phyloP scores from a whole-genome alignment of 2,113 vertebrate species.

The Beaufortia kweichowensis region DNA sequence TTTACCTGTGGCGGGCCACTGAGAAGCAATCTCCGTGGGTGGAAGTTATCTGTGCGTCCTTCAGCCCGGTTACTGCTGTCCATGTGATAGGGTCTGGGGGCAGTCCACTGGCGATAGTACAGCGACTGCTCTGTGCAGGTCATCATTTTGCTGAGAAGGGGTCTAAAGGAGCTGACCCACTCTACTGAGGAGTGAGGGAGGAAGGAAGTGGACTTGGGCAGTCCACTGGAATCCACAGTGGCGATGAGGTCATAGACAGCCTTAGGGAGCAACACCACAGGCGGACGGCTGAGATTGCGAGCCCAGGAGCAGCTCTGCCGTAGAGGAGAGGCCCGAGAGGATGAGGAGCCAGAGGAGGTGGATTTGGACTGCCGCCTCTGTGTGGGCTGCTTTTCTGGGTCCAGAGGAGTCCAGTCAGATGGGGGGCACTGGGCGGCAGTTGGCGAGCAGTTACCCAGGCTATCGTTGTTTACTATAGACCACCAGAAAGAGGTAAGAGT shows the following conservation, averaged over 20 bases:
- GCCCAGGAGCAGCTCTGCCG: conserved; percentile 82
- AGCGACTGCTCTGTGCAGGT: conserved; percentile 96
- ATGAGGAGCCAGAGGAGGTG: conserved; percentile 72
- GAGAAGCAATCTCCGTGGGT: conserved; percentile 91
- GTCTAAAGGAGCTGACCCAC: conserved; percentile 95
- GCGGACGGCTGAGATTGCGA: conserved; percentile 82
- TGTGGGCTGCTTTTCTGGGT: conserved; percentile 36
- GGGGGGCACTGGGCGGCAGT: conserved; percentile 41
- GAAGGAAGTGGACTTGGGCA: conserved; percentile 91
- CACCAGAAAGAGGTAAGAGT: conserved; percentile 9
- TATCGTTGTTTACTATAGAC: conserved; percentile 47
- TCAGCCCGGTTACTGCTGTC: conserved; percentile 88
- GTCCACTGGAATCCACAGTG: conserved; percentile 84
- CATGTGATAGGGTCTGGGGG: conserved; percentile 89
- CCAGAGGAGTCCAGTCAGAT: conserved; percentile 57
- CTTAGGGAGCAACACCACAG: conserved; percentile 89
- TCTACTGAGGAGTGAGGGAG: conserved; percentile 88
- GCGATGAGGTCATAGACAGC: conserved; percentile 87
- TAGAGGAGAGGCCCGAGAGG: conserved; percentile 69
- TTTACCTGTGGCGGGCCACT: conserved; percentile 95
- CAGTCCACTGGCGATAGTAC: conserved; percentile 96
- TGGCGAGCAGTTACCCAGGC: conserved; percentile 16
- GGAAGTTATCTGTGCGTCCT: conserved; percentile 86
- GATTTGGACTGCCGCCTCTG: conserved; percentile 68
- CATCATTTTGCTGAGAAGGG: conserved; percentile 94